Conservation (phyloP, 2,888 invertebrate genomes). For the Oligia strigilis region DNA sequence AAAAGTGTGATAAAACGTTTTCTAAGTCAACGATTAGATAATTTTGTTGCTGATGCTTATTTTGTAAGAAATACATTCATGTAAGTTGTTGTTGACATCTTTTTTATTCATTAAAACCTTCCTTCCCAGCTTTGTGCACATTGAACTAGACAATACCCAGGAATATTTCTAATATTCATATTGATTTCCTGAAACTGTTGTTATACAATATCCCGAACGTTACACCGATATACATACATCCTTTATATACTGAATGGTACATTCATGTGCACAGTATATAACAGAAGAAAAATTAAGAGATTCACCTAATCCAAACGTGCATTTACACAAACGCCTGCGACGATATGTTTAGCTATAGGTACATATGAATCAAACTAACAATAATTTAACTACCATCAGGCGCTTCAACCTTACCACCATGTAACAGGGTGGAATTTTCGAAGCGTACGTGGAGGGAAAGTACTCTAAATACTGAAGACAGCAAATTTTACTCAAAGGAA, state of each 20-base stretch:
- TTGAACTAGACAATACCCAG: neutral
- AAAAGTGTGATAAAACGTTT: slow-evolving; percentile 53
- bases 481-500: too few species aligned
- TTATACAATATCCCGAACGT: neutral
- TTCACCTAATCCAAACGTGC: neutral
- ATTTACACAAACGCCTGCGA: slow-evolving; percentile 28
- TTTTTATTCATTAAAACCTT: slow-evolving; percentile 8
- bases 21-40: slow-evolving; percentile 53
- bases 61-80: slow-evolving; percentile 50
- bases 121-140: neutral
- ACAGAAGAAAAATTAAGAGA: neutral
- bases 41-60: slow-evolving; percentile 21
- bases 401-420: slow-evolving; percentile 10
- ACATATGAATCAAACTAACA: neutral
- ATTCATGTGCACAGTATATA: too few species aligned
- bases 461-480: too few species aligned
- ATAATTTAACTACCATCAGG: slow-evolving; percentile 16
- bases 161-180: neutral
- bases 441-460: too few species aligned
- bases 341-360: neutral
- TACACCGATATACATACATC: too few species aligned
- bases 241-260: neutral
- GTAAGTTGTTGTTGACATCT: slow-evolving; percentile 26
- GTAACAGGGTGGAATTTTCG: too few species aligned
- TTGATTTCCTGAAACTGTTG: neutral